Base-by-base conservation (phyloP, 2,888 invertebrate species). In the Leucophenga maculata region DNA sequence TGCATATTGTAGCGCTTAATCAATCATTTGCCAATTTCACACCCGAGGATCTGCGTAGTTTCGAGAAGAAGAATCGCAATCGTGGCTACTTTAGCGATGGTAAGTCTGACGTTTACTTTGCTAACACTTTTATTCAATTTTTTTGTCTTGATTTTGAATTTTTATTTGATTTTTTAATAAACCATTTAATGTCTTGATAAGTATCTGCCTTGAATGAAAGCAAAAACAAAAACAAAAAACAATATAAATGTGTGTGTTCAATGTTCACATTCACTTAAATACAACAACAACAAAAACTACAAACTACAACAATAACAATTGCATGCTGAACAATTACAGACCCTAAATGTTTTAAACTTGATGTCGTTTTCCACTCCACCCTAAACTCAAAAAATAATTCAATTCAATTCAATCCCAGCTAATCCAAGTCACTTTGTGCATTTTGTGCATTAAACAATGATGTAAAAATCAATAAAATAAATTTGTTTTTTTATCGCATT, bases 1-100 rank as follows among this genome's bases (percentile, higher is more conserved):
- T 99, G 93, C 96, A 96, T 84, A 95, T 97, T 78, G 96, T 98
- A 44, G 97, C 99, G 11, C 90, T 99, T 77, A 98, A 99, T 91
- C 97, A 98, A 89, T 97, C 98, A 1, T 95, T 96, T 89, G 91
- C 92, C 83, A 94, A 94, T 83, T 91, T 93, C 65, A 89, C 90
- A 74, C 91, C 91, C 73, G 90, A 91, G 54, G 92, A 93, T 82
- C 90, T 93, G 75, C 89, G 90, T 77, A 90, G 90, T 79, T 90
- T 91, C 74, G 91, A 91, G 79, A 90, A 90, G 86, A 90, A 87
- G 81, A 89, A 88, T 87, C 78, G 90, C 79, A 89, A 91, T 86
- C 80, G 89, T 82, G 87, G 86, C 74, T 89, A 91, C 76, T 95
- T 95, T 86, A 90, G 91, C 84, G 95, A 94, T 90, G 95, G 95